phyloP scores from a whole-genome alignment of 2,113 vertebrate genomes.

The Esox niger region DNA sequence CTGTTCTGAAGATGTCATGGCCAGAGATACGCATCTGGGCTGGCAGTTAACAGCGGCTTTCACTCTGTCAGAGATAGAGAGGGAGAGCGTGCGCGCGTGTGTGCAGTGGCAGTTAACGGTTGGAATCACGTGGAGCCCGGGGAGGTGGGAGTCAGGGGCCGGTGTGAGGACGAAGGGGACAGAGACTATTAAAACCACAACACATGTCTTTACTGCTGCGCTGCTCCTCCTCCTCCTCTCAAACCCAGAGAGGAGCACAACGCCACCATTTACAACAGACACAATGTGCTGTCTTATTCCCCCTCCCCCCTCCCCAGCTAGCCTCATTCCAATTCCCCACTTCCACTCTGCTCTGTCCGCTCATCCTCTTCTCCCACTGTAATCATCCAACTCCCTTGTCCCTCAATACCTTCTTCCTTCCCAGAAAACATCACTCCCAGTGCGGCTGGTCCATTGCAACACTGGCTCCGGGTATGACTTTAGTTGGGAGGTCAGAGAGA shows the following conservation, averaged over 20 bases:
- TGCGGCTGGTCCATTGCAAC: background rate
- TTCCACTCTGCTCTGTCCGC: background rate
- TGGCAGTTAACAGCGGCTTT: background rate
- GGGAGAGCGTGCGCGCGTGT: background rate
- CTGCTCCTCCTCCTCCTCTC: background rate
- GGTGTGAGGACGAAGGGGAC: background rate
- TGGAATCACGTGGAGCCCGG: slow-evolving; percentile 1
- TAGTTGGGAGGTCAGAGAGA: background rate
- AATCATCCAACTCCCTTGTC: background rate
- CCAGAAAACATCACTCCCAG: background rate
- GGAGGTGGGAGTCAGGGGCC: background rate
- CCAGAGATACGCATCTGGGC: slow-evolving; percentile 8
- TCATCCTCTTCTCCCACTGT: background rate
- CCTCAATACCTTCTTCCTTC: background rate
- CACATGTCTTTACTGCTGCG: background rate
- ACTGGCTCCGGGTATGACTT: slow-evolving; percentile 10
- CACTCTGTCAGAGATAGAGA: background rate
- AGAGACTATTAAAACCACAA: background rate
- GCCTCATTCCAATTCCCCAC: background rate
- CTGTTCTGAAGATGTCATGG: background rate
- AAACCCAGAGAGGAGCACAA: slow-evolving; percentile 1
- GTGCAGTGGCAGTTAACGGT: slow-evolving; percentile 10
- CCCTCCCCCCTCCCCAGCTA: background rate
- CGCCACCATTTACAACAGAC: background rate
- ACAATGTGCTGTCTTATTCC: background rate